phyloP scores from a whole-genome alignment of 2,113 vertebrate species.

The Dunckerocampus dactyliophorus region DNA sequence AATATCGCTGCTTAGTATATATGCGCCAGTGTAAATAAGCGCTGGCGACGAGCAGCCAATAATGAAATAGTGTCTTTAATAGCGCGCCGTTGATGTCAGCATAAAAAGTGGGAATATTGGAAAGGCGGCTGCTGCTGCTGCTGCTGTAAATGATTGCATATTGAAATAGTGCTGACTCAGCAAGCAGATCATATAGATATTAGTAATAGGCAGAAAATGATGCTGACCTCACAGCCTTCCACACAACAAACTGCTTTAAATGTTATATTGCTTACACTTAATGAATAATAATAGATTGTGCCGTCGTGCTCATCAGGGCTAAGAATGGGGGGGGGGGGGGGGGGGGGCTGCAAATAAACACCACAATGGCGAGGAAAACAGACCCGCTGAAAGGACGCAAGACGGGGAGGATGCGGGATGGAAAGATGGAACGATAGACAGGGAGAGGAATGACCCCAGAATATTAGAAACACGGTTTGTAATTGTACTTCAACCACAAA shows the following conservation, averaged over 20 bases:
- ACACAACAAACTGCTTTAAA: constrained; percentile 99
- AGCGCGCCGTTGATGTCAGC: constrained; percentile 99
- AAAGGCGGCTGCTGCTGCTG: constrained; percentile 81
- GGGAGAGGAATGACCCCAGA: no score
- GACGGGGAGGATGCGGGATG: no score
- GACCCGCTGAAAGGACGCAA: no score
- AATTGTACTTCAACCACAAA: no score
- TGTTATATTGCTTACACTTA: constrained; percentile 99
- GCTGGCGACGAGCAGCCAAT: constrained; percentile 99
- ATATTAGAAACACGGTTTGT: no score
- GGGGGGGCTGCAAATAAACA: no score
- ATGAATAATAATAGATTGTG: constrained; percentile 99
- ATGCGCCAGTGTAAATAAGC: constrained; percentile 99
- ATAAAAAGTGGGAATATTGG: constrained; percentile 99
- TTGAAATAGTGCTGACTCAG: constrained; percentile 99
- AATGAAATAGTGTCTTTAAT: constrained; percentile 99
- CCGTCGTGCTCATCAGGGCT: constrained; percentile 85
- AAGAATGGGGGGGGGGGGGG: constrained; percentile 62
- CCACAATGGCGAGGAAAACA: no score
- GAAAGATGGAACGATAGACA: no score
- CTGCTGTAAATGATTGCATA: constrained; percentile 99
- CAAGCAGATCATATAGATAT: constrained; percentile 99
- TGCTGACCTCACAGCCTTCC: constrained; percentile 99
- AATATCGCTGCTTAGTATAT: constrained; percentile 99
- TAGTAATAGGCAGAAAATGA: constrained; percentile 99